Conservation (phyloP, 2,113 vertebrate species). For the Callipepla californica region DNA sequence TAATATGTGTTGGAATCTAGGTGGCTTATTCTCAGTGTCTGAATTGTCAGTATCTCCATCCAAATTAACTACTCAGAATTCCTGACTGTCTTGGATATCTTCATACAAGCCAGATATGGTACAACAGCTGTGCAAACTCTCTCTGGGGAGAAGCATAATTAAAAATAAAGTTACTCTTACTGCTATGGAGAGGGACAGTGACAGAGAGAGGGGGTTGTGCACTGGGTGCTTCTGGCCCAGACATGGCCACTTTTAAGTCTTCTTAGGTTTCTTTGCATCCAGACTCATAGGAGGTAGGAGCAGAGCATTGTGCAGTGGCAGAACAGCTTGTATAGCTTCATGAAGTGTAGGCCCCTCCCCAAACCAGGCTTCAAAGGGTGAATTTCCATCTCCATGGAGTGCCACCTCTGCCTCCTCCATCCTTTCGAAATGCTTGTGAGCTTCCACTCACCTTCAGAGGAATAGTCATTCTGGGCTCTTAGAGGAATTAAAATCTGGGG, state of each 20-base stretch:
- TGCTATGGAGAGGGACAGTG: background rate
- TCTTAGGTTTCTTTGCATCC: background rate
- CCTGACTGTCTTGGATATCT: constrained; percentile 2
- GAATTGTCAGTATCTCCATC: constrained; percentile 40
- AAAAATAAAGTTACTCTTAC: constrained; percentile 50
- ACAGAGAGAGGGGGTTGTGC: background rate
- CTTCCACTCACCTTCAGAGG: background rate
- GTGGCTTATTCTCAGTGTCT: background rate
- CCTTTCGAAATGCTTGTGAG: background rate
- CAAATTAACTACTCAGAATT: constrained; percentile 53
- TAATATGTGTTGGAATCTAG: background rate
- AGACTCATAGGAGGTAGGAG: background rate
- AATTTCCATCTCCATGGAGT: background rate
- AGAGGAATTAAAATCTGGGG: background rate
- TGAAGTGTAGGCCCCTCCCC: background rate
- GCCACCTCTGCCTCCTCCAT: background rate
- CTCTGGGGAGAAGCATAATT: constrained; percentile 31
- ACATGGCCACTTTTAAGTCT: background rate
- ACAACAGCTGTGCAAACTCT: background rate
- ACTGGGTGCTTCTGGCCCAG: background rate
- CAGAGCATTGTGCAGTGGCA: background rate
- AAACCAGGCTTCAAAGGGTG: background rate
- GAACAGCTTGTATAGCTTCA: background rate
- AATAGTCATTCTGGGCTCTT: background rate
- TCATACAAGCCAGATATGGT: background rate